Evolutionary conservation across 1,140 invertebrate genomes (phyloP).

Genomic region (Asbolus verrucosus): DNA sequence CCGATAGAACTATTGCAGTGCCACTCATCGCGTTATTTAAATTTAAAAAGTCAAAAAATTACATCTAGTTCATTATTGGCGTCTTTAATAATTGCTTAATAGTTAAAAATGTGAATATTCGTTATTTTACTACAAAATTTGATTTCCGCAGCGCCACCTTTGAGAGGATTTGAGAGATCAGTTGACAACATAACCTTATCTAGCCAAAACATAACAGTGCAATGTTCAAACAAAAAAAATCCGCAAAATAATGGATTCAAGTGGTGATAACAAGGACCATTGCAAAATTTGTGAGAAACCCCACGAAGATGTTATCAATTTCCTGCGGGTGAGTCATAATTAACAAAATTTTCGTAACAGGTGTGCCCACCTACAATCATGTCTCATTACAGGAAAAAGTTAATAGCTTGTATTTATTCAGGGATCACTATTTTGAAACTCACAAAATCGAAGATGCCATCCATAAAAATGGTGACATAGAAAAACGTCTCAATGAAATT

Average conservation of each 20-base stretch:
- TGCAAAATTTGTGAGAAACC: too few relatives aligned
- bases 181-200: conserved; percentile 5
- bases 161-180: too few relatives aligned
- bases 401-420: conserved; percentile 75
- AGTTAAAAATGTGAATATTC: too few relatives aligned
- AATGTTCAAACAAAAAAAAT: conserved; percentile 4
- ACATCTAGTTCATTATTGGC: not conserved
- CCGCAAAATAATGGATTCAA: conserved; percentile 12
- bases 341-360: conserved; percentile 6
- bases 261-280: conserved; percentile 29
- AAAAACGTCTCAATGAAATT: conserved; percentile 75
- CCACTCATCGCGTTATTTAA: too few relatives aligned
- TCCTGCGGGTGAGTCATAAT: conserved; percentile 10
- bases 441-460: conserved; percentile 76
- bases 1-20: too few relatives aligned
- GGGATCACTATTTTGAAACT: conserved; percentile 84
- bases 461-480: conserved; percentile 75
- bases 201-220: not conserved
- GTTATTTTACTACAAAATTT: not conserved
- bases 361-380: conserved; percentile 38
- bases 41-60: too few relatives aligned
- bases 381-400: conserved; percentile 72
- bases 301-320: not conserved
- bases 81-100: too few relatives aligned
- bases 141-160: not conserved